A percentile compares a stretch with the other conserved stretches of the same genome.
Conservation (phyloP, 2,113 vertebrate species). For the Lepus americanus region DNA sequence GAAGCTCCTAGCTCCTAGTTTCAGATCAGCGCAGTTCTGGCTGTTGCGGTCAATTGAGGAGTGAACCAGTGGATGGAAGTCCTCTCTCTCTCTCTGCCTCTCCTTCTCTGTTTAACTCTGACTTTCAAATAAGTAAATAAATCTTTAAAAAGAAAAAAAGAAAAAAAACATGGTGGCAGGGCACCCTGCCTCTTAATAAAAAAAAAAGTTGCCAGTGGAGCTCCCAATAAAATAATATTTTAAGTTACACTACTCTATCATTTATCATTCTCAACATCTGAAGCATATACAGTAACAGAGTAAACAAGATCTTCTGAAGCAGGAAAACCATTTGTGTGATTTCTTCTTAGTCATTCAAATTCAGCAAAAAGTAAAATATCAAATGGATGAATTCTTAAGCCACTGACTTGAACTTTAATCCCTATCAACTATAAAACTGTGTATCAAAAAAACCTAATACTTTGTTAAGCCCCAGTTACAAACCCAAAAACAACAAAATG, state of each 20-base stretch:
- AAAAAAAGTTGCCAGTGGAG: background rate
- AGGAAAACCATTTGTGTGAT: conserved; percentile 31
- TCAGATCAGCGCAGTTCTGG: too few species aligned
- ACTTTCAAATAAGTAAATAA: too few species aligned
- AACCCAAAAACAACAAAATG: background rate
- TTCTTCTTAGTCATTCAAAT: conserved; percentile 44
- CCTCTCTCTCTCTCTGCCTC: too few species aligned
- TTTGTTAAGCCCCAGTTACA: conserved; percentile 21
- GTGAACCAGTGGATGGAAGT: too few species aligned
- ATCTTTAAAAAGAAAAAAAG: too few species aligned
- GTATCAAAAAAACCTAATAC: background rate
- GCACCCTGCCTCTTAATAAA: too few species aligned
- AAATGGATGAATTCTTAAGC: conserved; percentile 31
- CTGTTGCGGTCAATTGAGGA: too few species aligned
- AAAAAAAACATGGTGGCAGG: too few species aligned
- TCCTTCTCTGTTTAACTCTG: too few species aligned
- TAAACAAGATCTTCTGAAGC: conserved; percentile 31
- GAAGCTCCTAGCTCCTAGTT: too few species aligned
- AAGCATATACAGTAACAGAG: conserved; percentile 19
- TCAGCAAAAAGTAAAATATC: conserved; percentile 33
- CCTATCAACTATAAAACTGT: conserved; percentile 17
- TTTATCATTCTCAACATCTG: conserved; percentile 15
- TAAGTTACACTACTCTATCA: conserved; percentile 1
- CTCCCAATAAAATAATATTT: conserved; percentile 33
- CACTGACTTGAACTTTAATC: conserved; percentile 6